Conservation (phyloP, 2,888 invertebrate species). For the Aphrophora alni region DNA sequence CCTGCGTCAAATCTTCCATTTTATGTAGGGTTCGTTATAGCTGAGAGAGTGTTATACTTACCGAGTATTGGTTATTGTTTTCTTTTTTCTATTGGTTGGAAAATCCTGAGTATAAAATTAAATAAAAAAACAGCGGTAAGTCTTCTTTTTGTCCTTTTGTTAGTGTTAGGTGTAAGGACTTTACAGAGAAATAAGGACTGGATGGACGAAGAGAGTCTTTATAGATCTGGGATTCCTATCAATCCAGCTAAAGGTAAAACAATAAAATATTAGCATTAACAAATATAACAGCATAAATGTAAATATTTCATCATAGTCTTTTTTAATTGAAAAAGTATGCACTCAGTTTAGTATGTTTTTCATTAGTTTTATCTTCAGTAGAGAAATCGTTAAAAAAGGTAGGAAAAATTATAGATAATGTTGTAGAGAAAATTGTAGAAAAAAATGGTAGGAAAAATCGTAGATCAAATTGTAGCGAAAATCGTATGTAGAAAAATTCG, state of each 20-base stretch:
- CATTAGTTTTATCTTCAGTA: too few relatives aligned
- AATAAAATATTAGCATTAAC: not conserved
- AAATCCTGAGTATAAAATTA: constrained; percentile 53
- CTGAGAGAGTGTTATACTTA: constrained; percentile 94
- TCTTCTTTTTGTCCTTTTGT: constrained; percentile 66
- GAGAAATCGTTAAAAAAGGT: too few relatives aligned
- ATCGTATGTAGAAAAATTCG: too few relatives aligned
- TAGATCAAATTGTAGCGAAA: too few relatives aligned
- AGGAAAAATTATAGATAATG: too few relatives aligned
- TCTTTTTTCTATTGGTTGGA: constrained; percentile 77
- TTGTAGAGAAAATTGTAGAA: too few relatives aligned
- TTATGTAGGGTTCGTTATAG: constrained; percentile 98
- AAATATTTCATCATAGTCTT: too few relatives aligned
- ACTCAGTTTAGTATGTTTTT: too few relatives aligned
- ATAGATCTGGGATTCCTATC: constrained; percentile 86
- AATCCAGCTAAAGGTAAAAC: constrained; percentile 97
- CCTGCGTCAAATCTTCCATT: constrained; percentile 96
- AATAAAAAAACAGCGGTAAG: constrained; percentile 37
- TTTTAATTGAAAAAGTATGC: too few relatives aligned
- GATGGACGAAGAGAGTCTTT: constrained; percentile 91
- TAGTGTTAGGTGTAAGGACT: constrained; percentile 76
- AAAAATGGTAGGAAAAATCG: too few relatives aligned
- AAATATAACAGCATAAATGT: too few relatives aligned
- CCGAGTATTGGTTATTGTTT: constrained; percentile 96
- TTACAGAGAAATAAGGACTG: constrained; percentile 87